Conservation (phyloP, 2,888 invertebrate species). For the Pristionchus fissidentatus region DNA sequence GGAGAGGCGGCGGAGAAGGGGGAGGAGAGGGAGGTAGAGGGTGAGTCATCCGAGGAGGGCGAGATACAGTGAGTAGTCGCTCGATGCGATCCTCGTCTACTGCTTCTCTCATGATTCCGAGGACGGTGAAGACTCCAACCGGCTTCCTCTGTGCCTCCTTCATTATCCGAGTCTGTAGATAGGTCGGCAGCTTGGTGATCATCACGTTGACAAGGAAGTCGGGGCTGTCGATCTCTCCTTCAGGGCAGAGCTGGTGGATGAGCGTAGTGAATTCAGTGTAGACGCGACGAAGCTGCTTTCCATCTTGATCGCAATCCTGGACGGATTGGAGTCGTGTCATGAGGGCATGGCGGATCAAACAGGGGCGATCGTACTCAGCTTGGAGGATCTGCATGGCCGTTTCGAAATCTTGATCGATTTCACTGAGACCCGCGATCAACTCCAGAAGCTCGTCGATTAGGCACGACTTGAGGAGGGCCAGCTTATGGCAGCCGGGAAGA, state of each 20-base stretch:
- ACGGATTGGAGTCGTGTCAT: not conserved
- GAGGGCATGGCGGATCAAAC: not conserved
- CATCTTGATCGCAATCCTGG: not conserved
- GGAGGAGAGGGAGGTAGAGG: not conserved
- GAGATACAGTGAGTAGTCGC: not conserved
- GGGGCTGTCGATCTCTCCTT: conserved; percentile 8
- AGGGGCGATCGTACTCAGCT: not conserved
- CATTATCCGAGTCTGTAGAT: not conserved
- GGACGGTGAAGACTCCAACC: not conserved
- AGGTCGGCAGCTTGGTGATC: conserved; percentile 29
- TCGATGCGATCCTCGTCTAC: conserved; percentile 10
- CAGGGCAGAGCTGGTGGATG: conserved; percentile 8
- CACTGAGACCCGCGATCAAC: not conserved
- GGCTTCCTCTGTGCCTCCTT: not conserved
- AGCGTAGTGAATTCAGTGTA: conserved; percentile 10
- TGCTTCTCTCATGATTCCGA: not conserved
- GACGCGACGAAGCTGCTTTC: not conserved
- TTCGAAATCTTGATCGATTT: not conserved
- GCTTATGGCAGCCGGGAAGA: conserved; percentile 5
- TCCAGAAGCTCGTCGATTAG: not conserved
- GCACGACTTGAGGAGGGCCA: conserved; percentile 5
- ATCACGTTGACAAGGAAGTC: conserved; percentile 29
- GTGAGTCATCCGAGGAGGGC: not conserved
- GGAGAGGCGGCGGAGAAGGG: not conserved
- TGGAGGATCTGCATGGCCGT: not conserved